Evolutionary conservation across 2,113 vertebrate genomes (phyloP).

Genomic region (Oreotragus oreotragus): DNA sequence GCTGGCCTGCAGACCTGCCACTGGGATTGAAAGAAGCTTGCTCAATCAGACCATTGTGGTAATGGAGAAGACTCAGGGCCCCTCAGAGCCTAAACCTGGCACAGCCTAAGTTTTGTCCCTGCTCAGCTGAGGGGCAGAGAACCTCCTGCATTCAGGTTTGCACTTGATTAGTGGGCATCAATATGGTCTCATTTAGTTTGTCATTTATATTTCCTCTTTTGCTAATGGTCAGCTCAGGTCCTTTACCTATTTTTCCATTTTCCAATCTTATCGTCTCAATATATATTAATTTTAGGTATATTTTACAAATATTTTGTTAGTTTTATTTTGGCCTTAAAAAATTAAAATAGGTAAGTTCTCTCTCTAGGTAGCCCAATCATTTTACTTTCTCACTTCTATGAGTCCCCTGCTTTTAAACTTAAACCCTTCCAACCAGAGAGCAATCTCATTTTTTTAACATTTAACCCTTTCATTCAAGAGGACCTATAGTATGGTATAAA

Average conservation of each 20-base stretch:
- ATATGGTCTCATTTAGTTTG: not conserved
- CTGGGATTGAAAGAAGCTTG: not conserved
- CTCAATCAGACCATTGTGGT: slow-evolving; percentile 5
- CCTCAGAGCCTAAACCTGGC: not conserved
- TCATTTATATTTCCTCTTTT: not conserved
- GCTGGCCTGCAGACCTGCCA: not conserved
- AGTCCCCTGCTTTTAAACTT: not conserved
- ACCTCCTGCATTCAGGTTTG: not conserved
- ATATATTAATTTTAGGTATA: not conserved
- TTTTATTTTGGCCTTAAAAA: not conserved
- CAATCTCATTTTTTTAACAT: not conserved
- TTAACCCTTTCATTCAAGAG: not conserved
- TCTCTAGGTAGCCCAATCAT: not conserved
- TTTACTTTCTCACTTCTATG: not conserved
- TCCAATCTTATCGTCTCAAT: not conserved
- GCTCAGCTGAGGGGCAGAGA: not conserved
- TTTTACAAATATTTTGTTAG: not conserved
- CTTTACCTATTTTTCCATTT: not conserved
- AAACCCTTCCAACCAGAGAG: not conserved
- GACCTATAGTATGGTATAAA: not conserved
- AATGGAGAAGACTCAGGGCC: not conserved
- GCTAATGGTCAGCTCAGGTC: not conserved
- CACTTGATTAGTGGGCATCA: not conserved
- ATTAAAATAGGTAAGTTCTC: not conserved
- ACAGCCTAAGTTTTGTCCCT: not conserved